Evolutionary conservation across 30 jellyfish, hydroid and myxozoan species (phyloP).

Genomic region (Hydractinia symbiolongicarpus): DNA sequence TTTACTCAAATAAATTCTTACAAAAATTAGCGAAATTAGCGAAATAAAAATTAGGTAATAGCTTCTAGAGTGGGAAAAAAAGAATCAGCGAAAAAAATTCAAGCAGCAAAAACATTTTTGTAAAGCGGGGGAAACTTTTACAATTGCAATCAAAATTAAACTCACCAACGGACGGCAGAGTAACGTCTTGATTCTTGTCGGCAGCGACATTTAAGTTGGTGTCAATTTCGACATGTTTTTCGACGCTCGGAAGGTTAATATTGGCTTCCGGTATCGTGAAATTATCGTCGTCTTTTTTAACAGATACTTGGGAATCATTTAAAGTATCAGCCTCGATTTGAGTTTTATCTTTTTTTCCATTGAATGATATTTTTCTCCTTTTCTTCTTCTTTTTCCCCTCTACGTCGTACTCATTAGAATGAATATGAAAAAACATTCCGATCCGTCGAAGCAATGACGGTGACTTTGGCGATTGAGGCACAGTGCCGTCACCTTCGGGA

Average conservation of each 20-base stretch:
- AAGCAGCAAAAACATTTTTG: too few species aligned
- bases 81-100: too few species aligned
- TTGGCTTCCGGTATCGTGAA: conserved; percentile 29
- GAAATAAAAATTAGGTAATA: too few species aligned
- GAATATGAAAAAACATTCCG: conserved; percentile 34
- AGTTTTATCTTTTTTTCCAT: background rate
- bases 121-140: too few species aligned
- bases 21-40: too few species aligned
- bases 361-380: background rate
- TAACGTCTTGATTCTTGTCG: background rate
- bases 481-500: background rate
- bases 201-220: background rate
- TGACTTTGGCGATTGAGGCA: conserved; percentile 13
- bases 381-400: conserved; percentile 4
- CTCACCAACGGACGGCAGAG: background rate
- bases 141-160: background rate
- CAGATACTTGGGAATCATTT: background rate
- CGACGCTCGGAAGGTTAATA: background rate
- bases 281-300: conserved; percentile 26
- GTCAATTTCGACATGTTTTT: background rate
- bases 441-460: conserved; percentile 26
- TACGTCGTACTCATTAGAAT: conserved; percentile 4
- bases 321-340: background rate
- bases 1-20: too few species aligned
- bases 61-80: too few species aligned